Evolutionary conservation across 2,888 invertebrate species (phyloP).

Genomic region (Agrotis ipsilon): DNA sequence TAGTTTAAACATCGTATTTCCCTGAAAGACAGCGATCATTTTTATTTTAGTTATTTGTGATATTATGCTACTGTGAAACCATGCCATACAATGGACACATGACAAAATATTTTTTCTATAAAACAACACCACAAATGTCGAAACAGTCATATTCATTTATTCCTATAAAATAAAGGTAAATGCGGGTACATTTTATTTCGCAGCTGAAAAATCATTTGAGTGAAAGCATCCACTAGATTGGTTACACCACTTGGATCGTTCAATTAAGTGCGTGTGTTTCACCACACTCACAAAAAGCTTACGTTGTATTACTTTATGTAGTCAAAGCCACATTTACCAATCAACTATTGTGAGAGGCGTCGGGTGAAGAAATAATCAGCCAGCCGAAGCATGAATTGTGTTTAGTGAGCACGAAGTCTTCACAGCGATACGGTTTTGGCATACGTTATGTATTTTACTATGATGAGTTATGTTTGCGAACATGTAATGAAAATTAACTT

Average conservation of each 20-base stretch:
- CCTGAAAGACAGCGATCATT: no score
- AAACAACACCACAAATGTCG: neutral
- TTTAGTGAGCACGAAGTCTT: constrained; percentile 57
- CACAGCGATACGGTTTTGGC: constrained; percentile 16
- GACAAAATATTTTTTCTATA: neutral
- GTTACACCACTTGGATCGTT: constrained; percentile 48
- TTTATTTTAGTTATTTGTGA: no score
- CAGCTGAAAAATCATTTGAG: constrained; percentile 5
- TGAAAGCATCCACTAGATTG: constrained; percentile 33
- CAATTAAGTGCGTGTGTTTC: constrained; percentile 62
- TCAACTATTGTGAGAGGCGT: constrained; percentile 65
- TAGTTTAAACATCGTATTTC: no score
- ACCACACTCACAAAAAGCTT: constrained; percentile 54
- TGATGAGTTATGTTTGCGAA: constrained; percentile 5
- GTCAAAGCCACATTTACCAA: constrained; percentile 66
- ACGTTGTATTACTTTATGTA: constrained; percentile 60
- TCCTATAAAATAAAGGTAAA: constrained; percentile 5
- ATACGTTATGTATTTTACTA: constrained; percentile 23
- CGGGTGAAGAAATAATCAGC: constrained; percentile 50
- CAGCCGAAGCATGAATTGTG: constrained; percentile 63
- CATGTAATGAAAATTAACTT: constrained; percentile 25
- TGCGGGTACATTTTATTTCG: constrained; percentile 21
- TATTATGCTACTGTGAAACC: no score
- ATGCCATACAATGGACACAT: no score
- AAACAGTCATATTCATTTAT: neutral